phyloP scores from a whole-genome alignment of 2,888 invertebrate species.

The Leptinotarsa rubiginosa region DNA sequence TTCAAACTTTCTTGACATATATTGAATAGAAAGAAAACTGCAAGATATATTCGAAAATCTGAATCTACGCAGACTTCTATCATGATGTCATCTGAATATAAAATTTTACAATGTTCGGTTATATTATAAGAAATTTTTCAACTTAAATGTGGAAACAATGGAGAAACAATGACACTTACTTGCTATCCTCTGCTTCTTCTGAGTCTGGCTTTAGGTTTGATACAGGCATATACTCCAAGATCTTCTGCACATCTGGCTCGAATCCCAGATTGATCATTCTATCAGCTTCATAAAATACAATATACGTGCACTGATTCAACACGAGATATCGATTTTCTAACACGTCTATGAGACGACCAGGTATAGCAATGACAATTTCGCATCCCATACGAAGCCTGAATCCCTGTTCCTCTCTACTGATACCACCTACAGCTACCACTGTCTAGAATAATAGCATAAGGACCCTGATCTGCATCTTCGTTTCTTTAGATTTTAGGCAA shows the following conservation, averaged over 20 bases:
- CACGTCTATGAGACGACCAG: conserved; percentile 98
- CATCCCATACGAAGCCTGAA: conserved; percentile 96
- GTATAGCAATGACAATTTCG: conserved; percentile 99
- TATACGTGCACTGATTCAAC: conserved; percentile 97
- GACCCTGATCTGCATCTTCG: conserved; percentile 94
- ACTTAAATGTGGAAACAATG: too few relatives aligned
- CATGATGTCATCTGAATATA: too few relatives aligned
- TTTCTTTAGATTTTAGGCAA: conserved; percentile 94
- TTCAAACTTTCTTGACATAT: too few relatives aligned
- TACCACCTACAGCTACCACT: conserved; percentile 97
- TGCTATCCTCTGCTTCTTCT: conserved; percentile 93
- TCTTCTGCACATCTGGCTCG: conserved; percentile 97
- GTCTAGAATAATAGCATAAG: conserved; percentile 98
- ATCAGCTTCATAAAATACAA: conserved; percentile 96
- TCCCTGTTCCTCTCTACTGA: conserved; percentile 98
- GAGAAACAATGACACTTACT: conserved; percentile 31
- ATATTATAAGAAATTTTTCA: too few relatives aligned
- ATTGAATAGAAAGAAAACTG: too few relatives aligned
- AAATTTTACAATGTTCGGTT: too few relatives aligned
- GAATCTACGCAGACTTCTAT: too few relatives aligned
- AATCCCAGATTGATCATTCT: conserved; percentile 99
- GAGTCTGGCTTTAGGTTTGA: conserved; percentile 97
- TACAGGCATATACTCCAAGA: conserved; percentile 97
- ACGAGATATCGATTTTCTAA: conserved; percentile 95
- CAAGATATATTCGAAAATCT: too few relatives aligned